Evolutionary conservation across 2,888 invertebrate species (phyloP).

Genomic region (Dilophus febrilis): DNA sequence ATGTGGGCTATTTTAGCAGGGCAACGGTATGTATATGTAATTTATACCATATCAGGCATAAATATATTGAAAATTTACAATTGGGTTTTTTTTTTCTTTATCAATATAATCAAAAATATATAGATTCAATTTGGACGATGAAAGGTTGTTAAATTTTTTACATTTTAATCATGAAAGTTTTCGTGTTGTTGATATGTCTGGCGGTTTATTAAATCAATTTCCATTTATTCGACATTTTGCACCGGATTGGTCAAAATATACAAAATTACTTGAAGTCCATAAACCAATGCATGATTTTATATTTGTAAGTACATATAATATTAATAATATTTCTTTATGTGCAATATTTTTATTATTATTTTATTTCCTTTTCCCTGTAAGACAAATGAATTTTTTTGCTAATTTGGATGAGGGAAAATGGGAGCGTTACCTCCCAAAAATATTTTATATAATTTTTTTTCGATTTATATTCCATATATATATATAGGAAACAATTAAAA

Average conservation of each 20-base stretch:
- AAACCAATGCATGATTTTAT: slow-evolving; percentile 38
- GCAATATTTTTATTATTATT: background rate
- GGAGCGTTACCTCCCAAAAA: no score
- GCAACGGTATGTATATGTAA: no score
- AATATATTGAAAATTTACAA: slow-evolving; percentile 1
- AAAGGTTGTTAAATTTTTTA: slow-evolving; percentile 35
- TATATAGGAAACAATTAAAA: slow-evolving; percentile 35
- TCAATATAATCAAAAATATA: background rate
- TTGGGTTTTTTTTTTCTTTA: background rate
- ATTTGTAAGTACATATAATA: slow-evolving; percentile 25
- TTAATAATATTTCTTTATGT: no score
- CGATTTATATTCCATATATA: background rate
- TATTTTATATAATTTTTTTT: slow-evolving; percentile 4
- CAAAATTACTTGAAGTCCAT: slow-evolving; percentile 33
- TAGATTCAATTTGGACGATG: slow-evolving; percentile 41
- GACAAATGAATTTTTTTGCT: no score
- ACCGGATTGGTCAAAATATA: slow-evolving; percentile 45
- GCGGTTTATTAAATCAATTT: slow-evolving; percentile 49
- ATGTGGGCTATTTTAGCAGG: slow-evolving; percentile 56
- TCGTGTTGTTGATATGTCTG: slow-evolving; percentile 42
- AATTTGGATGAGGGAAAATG: background rate
- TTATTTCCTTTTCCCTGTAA: slow-evolving; percentile 1
- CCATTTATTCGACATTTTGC: slow-evolving; percentile 48
- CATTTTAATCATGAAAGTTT: slow-evolving; percentile 44
- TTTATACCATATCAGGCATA: no score